Conservation (phyloP, 1,140 invertebrate species). For the Pantala flavescens region DNA sequence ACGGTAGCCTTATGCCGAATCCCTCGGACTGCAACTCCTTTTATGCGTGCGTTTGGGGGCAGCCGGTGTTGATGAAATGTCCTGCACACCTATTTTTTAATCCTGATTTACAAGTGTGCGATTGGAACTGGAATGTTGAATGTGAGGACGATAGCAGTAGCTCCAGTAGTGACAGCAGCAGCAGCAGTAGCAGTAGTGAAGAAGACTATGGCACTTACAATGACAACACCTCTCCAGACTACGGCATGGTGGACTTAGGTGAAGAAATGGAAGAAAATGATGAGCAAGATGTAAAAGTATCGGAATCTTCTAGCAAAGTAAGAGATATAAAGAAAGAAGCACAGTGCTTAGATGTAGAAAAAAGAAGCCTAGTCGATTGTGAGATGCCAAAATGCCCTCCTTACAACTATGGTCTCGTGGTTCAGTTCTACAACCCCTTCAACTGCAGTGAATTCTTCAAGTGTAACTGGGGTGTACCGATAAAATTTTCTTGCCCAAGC, state of each 20-base stretch:
- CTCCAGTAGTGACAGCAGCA: conserved; percentile 6
- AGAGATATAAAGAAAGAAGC: no score
- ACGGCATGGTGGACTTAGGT: no score
- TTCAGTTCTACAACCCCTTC: conserved; percentile 20
- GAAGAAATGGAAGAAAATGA: no score
- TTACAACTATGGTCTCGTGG: background rate
- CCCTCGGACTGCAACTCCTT: conserved; percentile 23
- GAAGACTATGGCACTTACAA: no score
- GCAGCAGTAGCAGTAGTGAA: background rate
- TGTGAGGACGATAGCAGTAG: conserved; percentile 19
- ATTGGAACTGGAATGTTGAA: conserved; percentile 27
- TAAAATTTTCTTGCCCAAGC: conserved; percentile 17
- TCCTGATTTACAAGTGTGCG: conserved; percentile 23
- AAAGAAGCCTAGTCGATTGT: no score
- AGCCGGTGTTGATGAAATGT: conserved; percentile 18
- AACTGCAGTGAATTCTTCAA: conserved; percentile 25
- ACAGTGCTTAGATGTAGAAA: no score
- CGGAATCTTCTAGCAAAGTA: no score
- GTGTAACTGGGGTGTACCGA: conserved; percentile 22
- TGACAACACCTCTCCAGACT: no score
- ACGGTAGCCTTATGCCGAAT: conserved; percentile 19
- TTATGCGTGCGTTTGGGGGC: conserved; percentile 24
- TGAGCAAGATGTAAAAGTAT: no score
- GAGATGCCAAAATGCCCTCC: background rate
- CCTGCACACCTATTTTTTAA: conserved; percentile 20